Percentiles rank a stretch among this genome's conserved stretches.
These are phyloP conservation scores for Drosophila fulvimacula DNA, from an alignment of 2,888 invertebrate species.

Conservation along the genomic window DNA sequence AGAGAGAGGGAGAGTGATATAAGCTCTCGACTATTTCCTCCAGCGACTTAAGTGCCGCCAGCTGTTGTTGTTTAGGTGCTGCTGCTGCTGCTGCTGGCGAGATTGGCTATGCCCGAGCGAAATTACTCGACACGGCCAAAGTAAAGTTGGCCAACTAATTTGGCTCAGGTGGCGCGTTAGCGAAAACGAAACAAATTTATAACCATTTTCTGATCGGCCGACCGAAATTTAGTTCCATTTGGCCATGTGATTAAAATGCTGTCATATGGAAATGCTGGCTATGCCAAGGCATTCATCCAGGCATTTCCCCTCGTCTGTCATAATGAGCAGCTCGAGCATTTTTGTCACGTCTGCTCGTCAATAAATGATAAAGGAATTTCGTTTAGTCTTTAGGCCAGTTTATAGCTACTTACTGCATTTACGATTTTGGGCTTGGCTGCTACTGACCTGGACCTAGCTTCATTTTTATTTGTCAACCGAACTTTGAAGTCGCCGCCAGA, in stretches of 20 bases:
- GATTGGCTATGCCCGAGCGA: constrained; percentile 47
- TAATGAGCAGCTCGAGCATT: constrained; percentile 52
- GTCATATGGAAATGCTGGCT: constrained; percentile 15
- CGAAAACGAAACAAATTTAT: constrained; percentile 71
- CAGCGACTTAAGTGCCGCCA: constrained; percentile 67
- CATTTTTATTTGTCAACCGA: constrained; percentile 43
- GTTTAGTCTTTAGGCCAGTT: constrained; percentile 53
- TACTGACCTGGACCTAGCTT: constrained; percentile 35
- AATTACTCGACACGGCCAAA: constrained; percentile 54
- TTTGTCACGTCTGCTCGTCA: constrained; percentile 57
- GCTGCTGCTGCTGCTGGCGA: constrained; percentile 31
- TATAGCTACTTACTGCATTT: constrained; percentile 67
- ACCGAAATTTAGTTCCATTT: constrained; percentile 35
- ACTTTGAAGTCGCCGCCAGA: constrained; percentile 64
- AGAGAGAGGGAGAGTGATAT: constrained; percentile 39
- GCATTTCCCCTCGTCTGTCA: constrained; percentile 18
- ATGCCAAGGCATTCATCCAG: constrained; percentile 38
- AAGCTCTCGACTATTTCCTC: constrained; percentile 59
- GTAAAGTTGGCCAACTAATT: constrained; percentile 72
- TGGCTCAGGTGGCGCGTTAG: constrained; percentile 75
- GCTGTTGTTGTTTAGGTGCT: constrained; percentile 58
- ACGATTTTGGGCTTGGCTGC: constrained; percentile 50
- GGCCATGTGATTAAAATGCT: constrained; percentile 57
- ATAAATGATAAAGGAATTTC: constrained; percentile 39
- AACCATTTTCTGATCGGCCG: constrained; percentile 66